A percentile compares a stretch with the other conserved stretches of the same genome.
Evolutionary conservation across 2,797 vertebrate species (phyloP).

Genomic region (Artibeus lituratus): DNA sequence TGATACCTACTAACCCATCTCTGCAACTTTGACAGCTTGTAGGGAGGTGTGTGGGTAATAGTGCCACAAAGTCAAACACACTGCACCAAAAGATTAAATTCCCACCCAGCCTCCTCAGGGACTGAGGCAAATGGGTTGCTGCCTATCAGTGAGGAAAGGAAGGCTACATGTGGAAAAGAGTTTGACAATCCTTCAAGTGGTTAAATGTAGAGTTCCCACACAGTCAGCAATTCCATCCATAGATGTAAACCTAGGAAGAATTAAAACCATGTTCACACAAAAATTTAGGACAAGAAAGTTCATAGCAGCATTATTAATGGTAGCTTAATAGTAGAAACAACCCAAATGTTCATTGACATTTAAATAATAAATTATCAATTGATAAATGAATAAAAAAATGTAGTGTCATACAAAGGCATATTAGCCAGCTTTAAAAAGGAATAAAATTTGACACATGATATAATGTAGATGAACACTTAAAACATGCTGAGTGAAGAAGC

Average conservation of each 20-base stretch:
- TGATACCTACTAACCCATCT: not conserved
- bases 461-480: not conserved
- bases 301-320: not conserved
- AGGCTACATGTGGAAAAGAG: not conserved
- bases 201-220: not conserved
- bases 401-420: not conserved
- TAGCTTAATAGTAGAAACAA: not conserved
- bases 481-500: not conserved
- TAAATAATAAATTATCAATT: not conserved
- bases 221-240: not conserved
- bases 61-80: not conserved
- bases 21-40: not conserved
- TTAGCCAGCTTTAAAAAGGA: not conserved
- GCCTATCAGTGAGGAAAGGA: not conserved
- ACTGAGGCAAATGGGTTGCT: not conserved
- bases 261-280: not conserved
- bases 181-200: not conserved
- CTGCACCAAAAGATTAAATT: not conserved
- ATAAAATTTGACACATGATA: not conserved
- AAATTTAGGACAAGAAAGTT: not conserved
- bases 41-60: no score
- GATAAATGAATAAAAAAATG: not conserved
- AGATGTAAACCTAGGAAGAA: not conserved
- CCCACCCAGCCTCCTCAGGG: not conserved
- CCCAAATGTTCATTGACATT: not conserved